Conservation (phyloP, 2,888 invertebrate genomes). For the Brachyptera risi region DNA sequence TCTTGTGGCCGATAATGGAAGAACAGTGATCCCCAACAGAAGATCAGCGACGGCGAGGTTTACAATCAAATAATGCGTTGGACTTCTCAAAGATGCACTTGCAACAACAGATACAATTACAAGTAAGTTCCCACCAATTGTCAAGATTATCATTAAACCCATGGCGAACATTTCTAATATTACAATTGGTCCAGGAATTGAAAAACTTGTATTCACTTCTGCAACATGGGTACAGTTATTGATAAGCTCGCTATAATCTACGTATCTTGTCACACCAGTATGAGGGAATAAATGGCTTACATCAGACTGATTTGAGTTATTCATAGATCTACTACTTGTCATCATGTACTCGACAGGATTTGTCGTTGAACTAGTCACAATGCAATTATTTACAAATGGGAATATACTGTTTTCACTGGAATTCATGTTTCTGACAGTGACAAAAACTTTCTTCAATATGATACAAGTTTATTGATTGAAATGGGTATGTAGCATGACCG, state of each 20-base stretch:
- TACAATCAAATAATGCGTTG: slow-evolving; percentile 63
- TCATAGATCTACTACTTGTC: no score
- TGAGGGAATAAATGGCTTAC: neutral
- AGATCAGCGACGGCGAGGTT: slow-evolving; percentile 64
- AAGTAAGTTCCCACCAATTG: slow-evolving; percentile 50
- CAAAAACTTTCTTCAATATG: no score
- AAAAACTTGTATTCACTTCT: neutral
- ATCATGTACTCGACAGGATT: no score
- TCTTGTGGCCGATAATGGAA: slow-evolving; percentile 54
- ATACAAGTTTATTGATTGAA: no score
- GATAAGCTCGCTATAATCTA: no score
- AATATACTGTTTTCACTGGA: no score
- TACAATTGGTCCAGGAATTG: neutral
- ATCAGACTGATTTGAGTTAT: neutral
- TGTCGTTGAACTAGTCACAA: no score
- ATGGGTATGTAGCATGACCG: no score
- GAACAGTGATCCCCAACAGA: slow-evolving; percentile 53
- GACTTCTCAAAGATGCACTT: slow-evolving; percentile 47
- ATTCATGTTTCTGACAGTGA: no score
- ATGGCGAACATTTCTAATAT: slow-evolving; percentile 39
- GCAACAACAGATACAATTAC: slow-evolving; percentile 49
- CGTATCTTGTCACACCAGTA: neutral
- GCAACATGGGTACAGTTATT: neutral
- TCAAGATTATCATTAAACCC: slow-evolving; percentile 44
- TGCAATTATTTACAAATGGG: no score